Evolutionary conservation across 2,113 vertebrate species (phyloP), one percentile per base, ranked within the genome.

Genomic region (Myrmophylax atrothorax): DNA sequence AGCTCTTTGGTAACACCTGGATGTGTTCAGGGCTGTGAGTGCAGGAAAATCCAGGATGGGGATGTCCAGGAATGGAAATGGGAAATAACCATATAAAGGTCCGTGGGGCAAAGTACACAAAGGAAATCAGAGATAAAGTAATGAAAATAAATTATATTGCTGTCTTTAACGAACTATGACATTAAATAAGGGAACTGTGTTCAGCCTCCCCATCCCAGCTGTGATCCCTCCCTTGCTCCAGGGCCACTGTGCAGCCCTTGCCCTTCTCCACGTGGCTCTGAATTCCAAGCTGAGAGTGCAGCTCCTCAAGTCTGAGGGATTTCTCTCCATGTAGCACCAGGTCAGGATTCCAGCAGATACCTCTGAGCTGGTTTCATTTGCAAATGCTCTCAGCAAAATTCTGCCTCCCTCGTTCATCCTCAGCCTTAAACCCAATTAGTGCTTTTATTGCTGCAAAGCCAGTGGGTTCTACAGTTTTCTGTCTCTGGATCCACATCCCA

Each of bases 11-110:
- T 28, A 3, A 28, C 17, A 60, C 50, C 69, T 40, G 52, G 10
- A 0, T 8, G 14, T 0, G 15, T 9, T 49, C 20, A 3, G 92
- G n/a, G 19, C 31, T 0, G 31, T 1, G 53, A 49, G 16, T 2
- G 10, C 5, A 9, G 56, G 3, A 15, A 56, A 67, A 67, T n/a
- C 16, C 5, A 2, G 0, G 10, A 12, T 19, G 42, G 17, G 28
- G 55, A n/a, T 75, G 40, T 37, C 33, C 7, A 6, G 9, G 81
- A 28, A 35, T 16, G 40, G 58, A 20, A 60, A 87, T 6, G 35
- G 25, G 74, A 28, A 63, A 24, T 55, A 31, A 64, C 19, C 14
- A 42, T 14, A 22, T 29, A 7, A 29, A 52, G 28, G 7, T 25
- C n/a, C 12, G 5, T 47, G 25, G 53, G 73, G 22, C 18, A 16